Evolutionary conservation across 1,140 invertebrate species (phyloP).

Genomic region (Euura saliciscinereae): DNA sequence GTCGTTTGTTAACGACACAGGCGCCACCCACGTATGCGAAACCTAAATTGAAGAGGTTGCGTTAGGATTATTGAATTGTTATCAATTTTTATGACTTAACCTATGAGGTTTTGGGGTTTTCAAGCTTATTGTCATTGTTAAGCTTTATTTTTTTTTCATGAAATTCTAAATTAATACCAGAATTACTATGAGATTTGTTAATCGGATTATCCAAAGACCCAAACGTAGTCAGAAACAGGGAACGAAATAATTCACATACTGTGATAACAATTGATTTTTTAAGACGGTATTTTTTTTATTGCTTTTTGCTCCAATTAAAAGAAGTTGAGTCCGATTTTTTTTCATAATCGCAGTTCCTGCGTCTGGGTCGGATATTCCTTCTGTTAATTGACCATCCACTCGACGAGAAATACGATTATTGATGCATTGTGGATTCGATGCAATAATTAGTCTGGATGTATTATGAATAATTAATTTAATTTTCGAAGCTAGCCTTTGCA

Average conservation of each 20-base stretch:
- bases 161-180: constrained; percentile 43
- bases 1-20: constrained; percentile 92
- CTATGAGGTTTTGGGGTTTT: constrained; percentile 3
- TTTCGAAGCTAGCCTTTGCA: constrained; percentile 39
- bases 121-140: constrained; percentile 4
- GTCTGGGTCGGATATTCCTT: not conserved
- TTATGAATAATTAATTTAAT: not conserved
- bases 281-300: too few relatives aligned
- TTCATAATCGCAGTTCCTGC: not conserved
- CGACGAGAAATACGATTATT: not conserved
- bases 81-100: not conserved
- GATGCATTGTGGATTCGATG: not conserved
- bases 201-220: not conserved
- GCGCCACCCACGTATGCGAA: constrained; percentile 96
- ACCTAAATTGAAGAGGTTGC: constrained; percentile 63
- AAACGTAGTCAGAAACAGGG: not conserved
- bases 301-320: too few relatives aligned
- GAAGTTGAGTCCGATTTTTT: too few relatives aligned
- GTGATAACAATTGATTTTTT: too few relatives aligned
- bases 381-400: not conserved
- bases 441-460: not conserved
- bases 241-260: not conserved
- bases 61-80: constrained; percentile 20
- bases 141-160: constrained; percentile 23
- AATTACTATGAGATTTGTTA: constrained; percentile 31